Base-by-base conservation (phyloP, 2,888 invertebrate species). In the Tromatobia lineatoria region DNA sequence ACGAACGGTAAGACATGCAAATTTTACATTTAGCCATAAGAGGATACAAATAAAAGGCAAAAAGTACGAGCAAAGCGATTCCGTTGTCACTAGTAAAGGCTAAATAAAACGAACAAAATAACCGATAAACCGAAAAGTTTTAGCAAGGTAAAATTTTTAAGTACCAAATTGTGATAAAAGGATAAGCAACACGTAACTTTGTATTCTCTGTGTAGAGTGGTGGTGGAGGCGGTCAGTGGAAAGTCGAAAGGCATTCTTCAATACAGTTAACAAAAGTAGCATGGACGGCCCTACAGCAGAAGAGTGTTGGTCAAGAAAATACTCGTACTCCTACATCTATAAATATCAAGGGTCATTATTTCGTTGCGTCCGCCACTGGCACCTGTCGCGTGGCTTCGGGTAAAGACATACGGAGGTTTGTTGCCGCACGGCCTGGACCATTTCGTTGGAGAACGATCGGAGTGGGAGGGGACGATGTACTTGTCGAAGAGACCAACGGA, bases 381-480 rank as follows among this genome's bases (percentile, higher is more conserved):
- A 93, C 93, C 92, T 93, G 93, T 93, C 93, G 93, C 93, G 92
- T 90, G 92, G 92, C 92, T 92, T 89, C 89, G 81, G 88, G 89
- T 89, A 88, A 87, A 88, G 87, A 81, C 67, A 80, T 73, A 82
- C 76, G 57, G 67, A 45, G 57, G 25, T 13, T 15, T 13, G 54
- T 23, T 67, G 61, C 75, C 61, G 15, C 38, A 38, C 38, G 61
- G 80, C 38, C 81, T 67, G 20, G 73, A 78, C 34, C 29, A 80
- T 77, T 80, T 77, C 73, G 66, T 54, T 38, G 69, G 57, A 45
- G 25, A 50, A 45, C 23, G 64, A 79, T 45, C 50, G 45, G 42
- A 80, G 69, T 13, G 64, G 73, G 82, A 67, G 57, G 61, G 47
- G 57, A 70, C 50, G 47, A 59, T 20, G 50, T 38, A 52, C 20